Evolutionary conservation across 2,797 vertebrate genomes (phyloP).

Genomic region (Squalus acanthias): DNA sequence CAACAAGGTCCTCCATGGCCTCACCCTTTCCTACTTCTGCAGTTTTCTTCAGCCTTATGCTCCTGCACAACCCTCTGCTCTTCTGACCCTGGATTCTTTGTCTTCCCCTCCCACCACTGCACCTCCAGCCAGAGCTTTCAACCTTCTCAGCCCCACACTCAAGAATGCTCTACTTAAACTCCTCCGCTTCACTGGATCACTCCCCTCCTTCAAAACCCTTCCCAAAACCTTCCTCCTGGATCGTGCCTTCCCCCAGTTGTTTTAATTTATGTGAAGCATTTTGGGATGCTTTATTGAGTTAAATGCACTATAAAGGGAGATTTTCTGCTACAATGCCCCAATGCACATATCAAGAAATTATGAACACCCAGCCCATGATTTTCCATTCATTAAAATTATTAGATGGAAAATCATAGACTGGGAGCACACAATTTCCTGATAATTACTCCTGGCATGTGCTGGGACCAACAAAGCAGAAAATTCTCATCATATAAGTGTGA

Average conservation of each 20-base stretch:
- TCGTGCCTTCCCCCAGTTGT: not conserved
- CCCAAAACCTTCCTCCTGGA: not conserved
- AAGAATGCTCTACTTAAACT: not conserved
- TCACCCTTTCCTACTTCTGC: not conserved
- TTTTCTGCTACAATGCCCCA: no score
- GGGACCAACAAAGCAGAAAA: not conserved
- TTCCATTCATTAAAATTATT: not conserved
- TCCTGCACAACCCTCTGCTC: not conserved
- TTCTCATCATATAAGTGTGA: not conserved
- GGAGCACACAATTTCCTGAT: not conserved
- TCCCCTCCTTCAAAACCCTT: not conserved
- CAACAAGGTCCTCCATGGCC: not conserved
- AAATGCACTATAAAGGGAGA: no score
- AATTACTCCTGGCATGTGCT: not conserved
- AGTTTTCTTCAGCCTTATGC: not conserved
- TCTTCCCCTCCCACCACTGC: not conserved
- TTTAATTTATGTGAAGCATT: not conserved
- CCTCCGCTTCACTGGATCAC: no score
- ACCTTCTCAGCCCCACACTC: not conserved
- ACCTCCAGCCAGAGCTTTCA: not conserved
- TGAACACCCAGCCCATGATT: not conserved
- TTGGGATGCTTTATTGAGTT: not conserved
- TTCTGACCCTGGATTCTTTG: not conserved
- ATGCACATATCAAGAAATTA: no score
- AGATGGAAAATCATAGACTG: not conserved